Base-by-base conservation (phyloP, 2,113 vertebrate species). In the Gopherus flavomarginatus region DNA sequence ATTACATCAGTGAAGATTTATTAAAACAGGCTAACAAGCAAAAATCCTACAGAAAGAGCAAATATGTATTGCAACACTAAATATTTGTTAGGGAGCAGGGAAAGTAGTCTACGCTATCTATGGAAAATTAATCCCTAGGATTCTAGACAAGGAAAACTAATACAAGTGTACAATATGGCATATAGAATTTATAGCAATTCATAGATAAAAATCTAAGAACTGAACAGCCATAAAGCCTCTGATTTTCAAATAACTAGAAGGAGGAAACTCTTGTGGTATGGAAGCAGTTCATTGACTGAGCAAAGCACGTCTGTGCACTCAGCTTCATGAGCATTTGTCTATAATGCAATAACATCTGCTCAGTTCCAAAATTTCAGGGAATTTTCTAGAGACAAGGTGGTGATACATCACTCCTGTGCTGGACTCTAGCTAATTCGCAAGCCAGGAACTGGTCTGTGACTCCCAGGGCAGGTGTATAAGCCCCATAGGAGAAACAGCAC, bases 21-120 rank as follows among this genome's bases (percentile, higher is more conserved):
- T 91, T 50, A 82, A 95, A 88, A 49, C 52, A 96, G 85, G 84
- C 80, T 83, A 93, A 82, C 93, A 80, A 90, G 35, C 52, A 49
- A 62, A 90, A 84, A 80, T 11, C 27, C 13, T 88, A 86, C 0
- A 90, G 79, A 95, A 93, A 81, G 44, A 52, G 69, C n/a, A 90
- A 95, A 47, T 78, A 47, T 56, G 86, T 59, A 47, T 35, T 89
- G 86, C 90, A 92, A 77, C 27, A 44, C n/a, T 52, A 22, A 47
- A 27, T 83, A 94, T 93, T 50, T 91, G 84, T 94, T 88, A 89
- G 81, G 79, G 88, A 93, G 92, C 92, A 89, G 85, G 79, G 88
- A 95, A 92, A 92, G 17, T 80, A 9, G 27, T 50, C n/a, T 88
- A 81, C 27, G 8, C 52, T 42, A 26, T 59, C 35, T 52, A 42